These are phyloP conservation scores for Helicoverpa armigera DNA, from an alignment of 1,140 invertebrate genomes.

Conservation along the genomic window DNA sequence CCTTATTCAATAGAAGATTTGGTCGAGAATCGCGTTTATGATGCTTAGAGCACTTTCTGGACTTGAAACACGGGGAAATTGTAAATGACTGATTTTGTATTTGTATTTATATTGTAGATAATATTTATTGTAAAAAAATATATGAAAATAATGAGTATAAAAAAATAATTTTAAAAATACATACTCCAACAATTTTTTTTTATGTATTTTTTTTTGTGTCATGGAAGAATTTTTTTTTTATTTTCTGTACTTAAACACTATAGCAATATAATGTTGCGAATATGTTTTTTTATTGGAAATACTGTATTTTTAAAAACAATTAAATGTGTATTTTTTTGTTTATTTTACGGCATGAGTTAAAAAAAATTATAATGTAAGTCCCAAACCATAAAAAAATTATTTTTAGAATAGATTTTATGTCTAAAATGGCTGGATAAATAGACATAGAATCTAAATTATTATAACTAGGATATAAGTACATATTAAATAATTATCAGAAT, in stretches of 20 bases:
- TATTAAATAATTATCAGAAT: conserved; percentile 7
- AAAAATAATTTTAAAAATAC: too few species aligned
- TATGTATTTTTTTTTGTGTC: too few species aligned
- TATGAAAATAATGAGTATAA: too few species aligned
- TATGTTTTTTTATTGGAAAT: not conserved
- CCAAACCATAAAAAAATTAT: not conserved
- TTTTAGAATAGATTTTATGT: conserved; percentile 31
- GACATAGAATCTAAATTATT: conserved; percentile 34
- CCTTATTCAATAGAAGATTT: conserved; percentile 33
- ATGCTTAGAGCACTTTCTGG: conserved; percentile 18
- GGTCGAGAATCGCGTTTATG: conserved; percentile 40
- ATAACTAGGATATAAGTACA: conserved; percentile 21
- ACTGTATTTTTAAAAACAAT: not conserved
- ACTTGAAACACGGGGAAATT: too few species aligned
- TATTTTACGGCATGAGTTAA: not conserved
- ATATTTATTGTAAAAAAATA: too few species aligned
- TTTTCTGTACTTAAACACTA: too few species aligned
- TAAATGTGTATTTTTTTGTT: too few species aligned
- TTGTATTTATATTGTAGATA: not conserved
- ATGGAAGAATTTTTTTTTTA: too few species aligned
- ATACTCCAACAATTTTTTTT: too few species aligned
- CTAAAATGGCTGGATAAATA: conserved; percentile 43
- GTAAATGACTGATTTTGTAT: not conserved
- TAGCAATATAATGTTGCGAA: too few species aligned
- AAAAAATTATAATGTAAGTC: too few species aligned